Base-by-base conservation (phyloP, 2,888 invertebrate genomes). In the Axea sp. region DNA sequence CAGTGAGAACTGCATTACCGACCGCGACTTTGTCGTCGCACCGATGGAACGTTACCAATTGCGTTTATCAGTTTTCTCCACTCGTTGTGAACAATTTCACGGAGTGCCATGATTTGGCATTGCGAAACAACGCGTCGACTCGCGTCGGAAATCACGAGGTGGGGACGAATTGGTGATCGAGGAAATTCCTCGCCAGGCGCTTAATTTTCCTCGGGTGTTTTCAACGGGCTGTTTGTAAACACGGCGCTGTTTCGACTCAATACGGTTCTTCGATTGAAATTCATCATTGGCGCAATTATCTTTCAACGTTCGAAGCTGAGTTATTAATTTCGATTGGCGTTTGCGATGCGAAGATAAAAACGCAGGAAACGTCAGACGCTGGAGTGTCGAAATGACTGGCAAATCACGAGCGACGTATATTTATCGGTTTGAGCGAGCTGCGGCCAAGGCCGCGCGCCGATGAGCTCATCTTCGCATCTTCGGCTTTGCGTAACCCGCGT, bases 401-500 rank as follows among this genome's bases (percentile, higher is more conserved):
- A 39, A 53, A 28, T 59, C 53, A 47, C 55, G 51, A 43, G 47
- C 57, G 67, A 62, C 67, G 75, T 77, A 74, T 78, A 78, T 78
- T 79, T 79, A 78, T 77, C 76, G 76, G 75, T 68, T 71, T 67
- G 75, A 60, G 43, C 43, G 43, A 14, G 76, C 68, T 72, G 59
- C 72, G 75, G 76, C 77, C 79, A 78, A 79, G 78, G 78, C 73
- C 71, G 41, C 65, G 72, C 45, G 35, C 35, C 67, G 76, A 73
- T 81, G 80, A 81, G 77, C 76, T 81, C 80, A 80, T 69, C 55
- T 22, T 35, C 49, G 33, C 45, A 26, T 59, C 51, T 51, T 12
- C 22, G 47, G 75, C 76, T 77, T 80, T 80, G 77, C 80, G 79
- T 81, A 81, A 81, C 79, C 79, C 68, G 68, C 68, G 43, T n/a